Percentiles rank a stretch among this genome's conserved stretches.
phyloP scores from a whole-genome alignment of 2,888 invertebrate species.

The Aethes cnicana region DNA sequence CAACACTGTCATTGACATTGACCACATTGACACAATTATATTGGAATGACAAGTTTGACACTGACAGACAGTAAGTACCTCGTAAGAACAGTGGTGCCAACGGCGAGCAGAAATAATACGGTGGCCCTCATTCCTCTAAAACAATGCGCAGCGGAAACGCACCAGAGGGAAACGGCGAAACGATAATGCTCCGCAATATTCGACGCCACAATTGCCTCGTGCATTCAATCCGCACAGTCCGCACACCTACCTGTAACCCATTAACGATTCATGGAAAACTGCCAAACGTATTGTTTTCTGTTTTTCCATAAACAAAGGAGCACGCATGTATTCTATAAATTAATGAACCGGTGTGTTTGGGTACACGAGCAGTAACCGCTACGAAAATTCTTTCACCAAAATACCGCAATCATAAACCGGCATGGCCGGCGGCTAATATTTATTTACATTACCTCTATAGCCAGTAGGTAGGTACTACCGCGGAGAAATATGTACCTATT shows the following conservation, averaged over 20 bases:
- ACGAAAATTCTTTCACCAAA: slow-evolving; percentile 65
- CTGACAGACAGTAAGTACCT: too few species aligned
- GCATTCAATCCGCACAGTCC: slow-evolving; percentile 26
- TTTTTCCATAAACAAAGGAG: slow-evolving; percentile 47
- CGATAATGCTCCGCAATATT: slow-evolving; percentile 22
- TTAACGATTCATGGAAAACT: slow-evolving; percentile 36
- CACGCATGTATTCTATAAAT: slow-evolving; percentile 39
- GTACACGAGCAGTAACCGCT: slow-evolving; percentile 48
- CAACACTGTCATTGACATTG: too few species aligned
- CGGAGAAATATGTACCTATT: slow-evolving; percentile 52
- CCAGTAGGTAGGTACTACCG: slow-evolving; percentile 35
- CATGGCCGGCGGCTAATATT: slow-evolving; percentile 50
- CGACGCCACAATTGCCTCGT: slow-evolving; percentile 21
- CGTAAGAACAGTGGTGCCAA: background rate
- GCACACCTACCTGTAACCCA: slow-evolving; percentile 14
- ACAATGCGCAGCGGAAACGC: slow-evolving; percentile 19
- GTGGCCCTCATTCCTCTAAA: too few species aligned
- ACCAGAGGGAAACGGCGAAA: slow-evolving; percentile 17
- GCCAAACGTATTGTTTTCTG: slow-evolving; percentile 50
- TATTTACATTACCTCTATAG: slow-evolving; percentile 53
- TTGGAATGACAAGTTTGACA: too few species aligned
- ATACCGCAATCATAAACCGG: slow-evolving; percentile 59
- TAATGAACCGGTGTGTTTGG: slow-evolving; percentile 47
- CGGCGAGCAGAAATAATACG: background rate
- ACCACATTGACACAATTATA: too few species aligned